These are phyloP conservation scores for Argopecten irradians DNA, from an alignment of 1,140 invertebrate genomes.

Conservation along the genomic window DNA sequence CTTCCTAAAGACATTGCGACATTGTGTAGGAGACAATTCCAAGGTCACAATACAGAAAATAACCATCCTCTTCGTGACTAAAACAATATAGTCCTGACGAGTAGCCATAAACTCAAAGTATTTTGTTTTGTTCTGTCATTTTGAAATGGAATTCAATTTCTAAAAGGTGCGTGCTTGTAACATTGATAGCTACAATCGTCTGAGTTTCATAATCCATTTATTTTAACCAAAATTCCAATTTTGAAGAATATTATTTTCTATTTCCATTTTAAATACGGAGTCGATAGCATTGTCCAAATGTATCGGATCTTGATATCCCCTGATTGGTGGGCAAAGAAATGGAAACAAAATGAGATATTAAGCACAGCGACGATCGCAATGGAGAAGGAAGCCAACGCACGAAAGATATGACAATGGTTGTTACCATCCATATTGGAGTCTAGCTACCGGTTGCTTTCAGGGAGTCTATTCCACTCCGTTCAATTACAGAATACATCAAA, in stretches of 20 bases:
- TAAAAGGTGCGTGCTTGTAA: not conserved
- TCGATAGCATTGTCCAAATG: not conserved
- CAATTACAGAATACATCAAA: conserved; percentile 1
- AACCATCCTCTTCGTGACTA: not conserved
- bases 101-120: not conserved
- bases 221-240: not conserved
- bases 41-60: not conserved
- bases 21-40: not conserved
- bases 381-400: not conserved
- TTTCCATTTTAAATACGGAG: not conserved
- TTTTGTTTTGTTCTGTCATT: not conserved
- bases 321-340: not conserved
- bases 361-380: not conserved
- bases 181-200: not conserved
- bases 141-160: not conserved
- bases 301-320: not conserved
- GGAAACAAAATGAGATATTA: not conserved
- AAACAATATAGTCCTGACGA: not conserved
- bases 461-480: not conserved
- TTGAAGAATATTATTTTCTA: not conserved
- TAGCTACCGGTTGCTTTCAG: not conserved
- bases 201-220: not conserved
- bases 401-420: not conserved
- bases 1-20: not conserved
- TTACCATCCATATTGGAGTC: not conserved